phyloP scores from a whole-genome alignment of 1,140 invertebrate genomes.

The Drosophila asahinai region DNA sequence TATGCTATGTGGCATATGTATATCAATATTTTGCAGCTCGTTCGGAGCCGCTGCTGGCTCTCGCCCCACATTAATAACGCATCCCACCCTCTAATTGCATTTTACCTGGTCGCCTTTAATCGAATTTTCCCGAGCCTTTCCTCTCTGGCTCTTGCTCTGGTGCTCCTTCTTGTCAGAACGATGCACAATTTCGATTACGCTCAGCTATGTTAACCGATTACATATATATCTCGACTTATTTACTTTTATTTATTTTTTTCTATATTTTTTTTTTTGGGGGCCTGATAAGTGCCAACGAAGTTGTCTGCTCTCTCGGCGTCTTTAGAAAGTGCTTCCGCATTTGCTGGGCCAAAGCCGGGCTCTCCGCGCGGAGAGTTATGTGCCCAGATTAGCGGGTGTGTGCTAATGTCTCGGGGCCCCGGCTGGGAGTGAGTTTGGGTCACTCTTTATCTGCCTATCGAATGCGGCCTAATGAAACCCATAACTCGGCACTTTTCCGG shows the following conservation, averaged over 20 bases:
- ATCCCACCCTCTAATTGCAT: conserved; percentile 85
- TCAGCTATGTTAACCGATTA: conserved; percentile 41
- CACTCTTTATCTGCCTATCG: conserved; percentile 55
- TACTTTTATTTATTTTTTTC: not conserved
- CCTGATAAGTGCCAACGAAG: conserved; percentile 52
- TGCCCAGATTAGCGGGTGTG: conserved; percentile 80
- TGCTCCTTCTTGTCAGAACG: conserved; percentile 46
- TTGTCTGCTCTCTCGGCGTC: conserved; percentile 6
- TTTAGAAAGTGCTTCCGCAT: conserved; percentile 82
- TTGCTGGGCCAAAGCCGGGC: conserved; percentile 37
- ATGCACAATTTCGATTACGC: conserved; percentile 83
- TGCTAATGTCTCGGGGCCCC: conserved; percentile 56
- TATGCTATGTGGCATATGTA: conserved; percentile 32
- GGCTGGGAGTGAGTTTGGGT: conserved; percentile 27
- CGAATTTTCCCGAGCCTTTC: conserved; percentile 62
- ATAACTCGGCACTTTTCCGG: conserved; percentile 74
- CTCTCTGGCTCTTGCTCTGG: not conserved
- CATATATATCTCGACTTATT: not conserved
- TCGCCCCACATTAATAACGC: conserved; percentile 84
- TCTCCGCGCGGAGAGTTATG: conserved; percentile 57
- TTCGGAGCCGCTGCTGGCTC: conserved; percentile 16
- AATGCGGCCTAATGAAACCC: conserved; percentile 71
- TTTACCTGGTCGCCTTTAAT: conserved; percentile 65
- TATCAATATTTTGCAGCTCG: conserved; percentile 61
- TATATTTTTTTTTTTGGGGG: conserved; percentile 47